Evolutionary conservation across 2,797 vertebrate species (phyloP).

Genomic region (Hipposideros larvatus): DNA sequence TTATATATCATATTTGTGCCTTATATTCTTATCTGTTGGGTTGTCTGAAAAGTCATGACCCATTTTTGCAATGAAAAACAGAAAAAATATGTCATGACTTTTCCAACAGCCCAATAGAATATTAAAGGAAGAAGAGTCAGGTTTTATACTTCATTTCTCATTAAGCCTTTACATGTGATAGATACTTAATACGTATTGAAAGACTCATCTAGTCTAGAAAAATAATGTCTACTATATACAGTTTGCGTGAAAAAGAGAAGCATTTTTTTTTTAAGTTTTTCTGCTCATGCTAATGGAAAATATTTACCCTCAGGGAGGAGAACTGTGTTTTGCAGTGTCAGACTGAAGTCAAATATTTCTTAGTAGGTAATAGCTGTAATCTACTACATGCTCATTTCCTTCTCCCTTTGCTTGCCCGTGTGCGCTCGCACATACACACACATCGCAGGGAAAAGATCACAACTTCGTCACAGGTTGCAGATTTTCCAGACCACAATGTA

Average conservation of each 20-base stretch:
- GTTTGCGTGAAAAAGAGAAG: neutral
- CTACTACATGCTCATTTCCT: too few species aligned
- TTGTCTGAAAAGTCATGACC: too few species aligned
- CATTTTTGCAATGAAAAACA: too few species aligned
- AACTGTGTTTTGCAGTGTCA: neutral
- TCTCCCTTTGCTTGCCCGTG: neutral
- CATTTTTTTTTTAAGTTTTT: neutral
- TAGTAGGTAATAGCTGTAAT: rapidly evolving
- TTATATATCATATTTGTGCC: neutral
- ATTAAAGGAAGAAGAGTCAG: neutral
- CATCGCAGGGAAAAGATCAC: neutral
- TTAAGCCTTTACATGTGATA: neutral
- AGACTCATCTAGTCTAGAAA: neutral
- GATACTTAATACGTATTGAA: neutral
- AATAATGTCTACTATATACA: neutral
- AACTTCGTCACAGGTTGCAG: neutral
- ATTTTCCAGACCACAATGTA: neutral
- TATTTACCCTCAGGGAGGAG: neutral
- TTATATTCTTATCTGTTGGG: neutral
- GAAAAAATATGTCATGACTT: too few species aligned
- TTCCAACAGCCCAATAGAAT: neutral
- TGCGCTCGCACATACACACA: too few species aligned
- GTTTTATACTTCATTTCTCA: constrained; percentile 30
- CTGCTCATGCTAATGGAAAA: neutral
- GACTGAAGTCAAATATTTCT: neutral